Evolutionary conservation across 2,797 vertebrate genomes (phyloP).

Genomic region (Galaxias olidus): DNA sequence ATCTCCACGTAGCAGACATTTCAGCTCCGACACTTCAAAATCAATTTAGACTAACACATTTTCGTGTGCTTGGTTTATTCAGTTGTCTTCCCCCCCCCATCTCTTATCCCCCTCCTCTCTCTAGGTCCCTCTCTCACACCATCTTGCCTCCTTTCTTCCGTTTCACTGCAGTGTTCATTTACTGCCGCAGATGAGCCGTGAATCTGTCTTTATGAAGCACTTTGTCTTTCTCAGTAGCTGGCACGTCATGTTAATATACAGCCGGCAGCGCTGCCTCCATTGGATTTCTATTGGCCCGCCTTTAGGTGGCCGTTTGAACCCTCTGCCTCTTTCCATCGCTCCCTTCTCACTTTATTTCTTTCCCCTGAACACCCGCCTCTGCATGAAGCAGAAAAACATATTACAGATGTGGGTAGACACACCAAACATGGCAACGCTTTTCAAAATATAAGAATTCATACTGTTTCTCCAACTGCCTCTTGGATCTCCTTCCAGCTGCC

Average conservation of each 20-base stretch:
- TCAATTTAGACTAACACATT: slow-evolving; percentile 8
- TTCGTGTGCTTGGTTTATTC: slow-evolving; percentile 24
- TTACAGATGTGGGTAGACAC: no score
- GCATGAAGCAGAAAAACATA: no score
- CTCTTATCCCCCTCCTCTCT: background rate
- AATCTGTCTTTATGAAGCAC: slow-evolving; percentile 48
- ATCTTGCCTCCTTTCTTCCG: slow-evolving; percentile 16
- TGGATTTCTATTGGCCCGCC: slow-evolving; percentile 48
- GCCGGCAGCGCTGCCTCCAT: slow-evolving; percentile 34
- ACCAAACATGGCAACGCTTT: no score
- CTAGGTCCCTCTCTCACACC: background rate
- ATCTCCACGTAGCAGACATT: no score
- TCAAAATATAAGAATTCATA: no score
- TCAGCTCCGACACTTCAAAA: no score
- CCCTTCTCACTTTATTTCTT: background rate
- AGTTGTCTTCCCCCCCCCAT: slow-evolving; percentile 4
- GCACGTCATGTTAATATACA: slow-evolving; percentile 46
- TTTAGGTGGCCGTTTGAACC: slow-evolving; percentile 22
- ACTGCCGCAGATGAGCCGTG: slow-evolving; percentile 50
- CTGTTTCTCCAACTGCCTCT: background rate
- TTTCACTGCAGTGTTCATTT: slow-evolving; percentile 47
- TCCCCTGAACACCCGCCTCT: background rate
- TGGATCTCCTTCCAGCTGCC: background rate
- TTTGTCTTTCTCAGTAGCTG: slow-evolving; percentile 46
- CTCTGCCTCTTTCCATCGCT: slow-evolving; percentile 4